Base-by-base conservation (phyloP, 2,797 vertebrate species). In the Oophaga sylvatica region DNA sequence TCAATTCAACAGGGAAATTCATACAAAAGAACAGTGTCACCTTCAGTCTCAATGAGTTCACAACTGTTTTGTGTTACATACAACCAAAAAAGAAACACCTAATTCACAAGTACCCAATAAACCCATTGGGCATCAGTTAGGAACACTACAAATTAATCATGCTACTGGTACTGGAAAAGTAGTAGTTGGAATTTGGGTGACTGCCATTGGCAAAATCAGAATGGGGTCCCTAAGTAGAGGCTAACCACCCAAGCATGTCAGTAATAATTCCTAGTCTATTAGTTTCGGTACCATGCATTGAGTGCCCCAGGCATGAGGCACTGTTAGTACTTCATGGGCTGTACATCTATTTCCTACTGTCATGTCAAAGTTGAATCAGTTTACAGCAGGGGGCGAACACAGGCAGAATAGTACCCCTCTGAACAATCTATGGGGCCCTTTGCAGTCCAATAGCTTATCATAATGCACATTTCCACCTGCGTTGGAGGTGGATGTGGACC, bases 81-180 rank as follows among this genome's bases (percentile, higher is more conserved):
- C 73, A 70, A 79, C 62, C 71, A 77, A 76, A 83, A 83, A 35
- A 26, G 16, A 84, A 57, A 26, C 73, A 13, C 1, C 20, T 35
- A 59, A 59, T 57, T 35, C 20, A 26, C 7, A 59, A 35, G 26
- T 35, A n/a, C 53, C 11, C 26, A 35, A 75, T 19, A 41, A 16
- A 1, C 1, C 1, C 53, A 83, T 12, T 22, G 15, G 48, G 26
- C 48, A 31, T 80, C 16, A 19, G 8, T 35, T 71, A 41, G 35
- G 68, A 71, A 41, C 9, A 17, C 4, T 16, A 68, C 67, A 68
- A 68, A 68, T 68, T 1, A 41, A 41, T 41, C 16, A 71, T 6
- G 7, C 9, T 20, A 56, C 4, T 77, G 45, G 45, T 56, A 15
- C 20, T 67, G 35, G 12, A 7, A 70, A 5, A 31, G 65, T 29